phyloP scores from a whole-genome alignment of 2,113 vertebrate genomes.

The Nycticryphes semicollaris region DNA sequence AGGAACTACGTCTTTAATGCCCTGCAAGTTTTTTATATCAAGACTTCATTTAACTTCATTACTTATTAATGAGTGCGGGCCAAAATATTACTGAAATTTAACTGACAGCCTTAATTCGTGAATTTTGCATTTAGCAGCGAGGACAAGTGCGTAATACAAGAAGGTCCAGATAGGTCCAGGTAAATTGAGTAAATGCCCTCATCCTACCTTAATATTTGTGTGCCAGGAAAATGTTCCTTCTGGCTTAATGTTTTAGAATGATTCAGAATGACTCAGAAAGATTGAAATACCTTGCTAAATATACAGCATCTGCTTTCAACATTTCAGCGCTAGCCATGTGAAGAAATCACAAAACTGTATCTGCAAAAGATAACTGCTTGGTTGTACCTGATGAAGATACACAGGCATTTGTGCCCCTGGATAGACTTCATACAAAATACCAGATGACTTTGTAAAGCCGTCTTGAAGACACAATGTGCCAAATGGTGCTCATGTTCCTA shows the following conservation, averaged over 20 bases:
- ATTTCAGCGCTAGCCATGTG: background rate
- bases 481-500: background rate
- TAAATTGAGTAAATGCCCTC: background rate
- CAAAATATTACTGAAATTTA: background rate
- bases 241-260: background rate
- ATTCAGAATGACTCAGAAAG: background rate
- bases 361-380: background rate
- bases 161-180: background rate
- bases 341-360: background rate
- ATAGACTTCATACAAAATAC: background rate
- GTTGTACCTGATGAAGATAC: background rate
- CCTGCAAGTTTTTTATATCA: background rate
- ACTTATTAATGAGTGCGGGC: background rate
- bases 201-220: background rate
- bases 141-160: accelerated
- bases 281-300: background rate
- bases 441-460: background rate
- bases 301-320: background rate
- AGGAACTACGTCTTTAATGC: background rate
- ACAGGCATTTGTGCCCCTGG: accelerated
- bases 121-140: background rate
- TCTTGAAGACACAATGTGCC: background rate
- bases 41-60: background rate
- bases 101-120: background rate
- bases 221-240: background rate